Percentiles rank a stretch among this genome's conserved stretches.
These are phyloP conservation scores for Drosophila cognata DNA, from an alignment of 2,888 invertebrate species.

Conservation along the genomic window DNA sequence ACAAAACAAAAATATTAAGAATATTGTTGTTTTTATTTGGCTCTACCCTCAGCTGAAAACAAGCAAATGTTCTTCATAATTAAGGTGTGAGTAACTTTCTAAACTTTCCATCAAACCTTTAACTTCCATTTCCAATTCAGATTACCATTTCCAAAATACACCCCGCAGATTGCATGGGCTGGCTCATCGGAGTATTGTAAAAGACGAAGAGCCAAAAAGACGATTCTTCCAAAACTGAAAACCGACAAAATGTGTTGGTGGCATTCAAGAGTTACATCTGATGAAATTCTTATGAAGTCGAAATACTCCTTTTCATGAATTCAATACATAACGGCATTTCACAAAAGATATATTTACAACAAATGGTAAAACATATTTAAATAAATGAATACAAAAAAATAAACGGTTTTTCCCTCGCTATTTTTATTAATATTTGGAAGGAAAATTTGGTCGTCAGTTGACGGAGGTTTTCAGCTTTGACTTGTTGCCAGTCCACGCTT, in stretches of 20 bases:
- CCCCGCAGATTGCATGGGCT: too few relatives aligned
- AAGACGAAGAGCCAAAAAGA: background rate
- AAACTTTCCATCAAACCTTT: background rate
- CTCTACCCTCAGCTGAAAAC: background rate
- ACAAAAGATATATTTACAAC: too few relatives aligned
- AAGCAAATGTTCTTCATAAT: background rate
- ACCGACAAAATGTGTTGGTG: background rate
- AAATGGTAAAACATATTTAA: background rate
- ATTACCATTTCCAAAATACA: background rate
- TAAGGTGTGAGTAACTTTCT: background rate
- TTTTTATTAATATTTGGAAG: background rate
- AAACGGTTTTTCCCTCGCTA: background rate
- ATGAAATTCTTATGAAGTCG: background rate
- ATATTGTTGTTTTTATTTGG: background rate
- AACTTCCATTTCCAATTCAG: background rate
- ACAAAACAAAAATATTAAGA: constrained; percentile 65
- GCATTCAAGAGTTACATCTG: background rate
- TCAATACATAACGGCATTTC: too few relatives aligned
- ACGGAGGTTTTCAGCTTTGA: background rate
- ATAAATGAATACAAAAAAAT: background rate
- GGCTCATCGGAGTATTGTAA: too few relatives aligned
- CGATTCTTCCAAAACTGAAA: background rate
- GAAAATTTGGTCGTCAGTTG: accelerated
- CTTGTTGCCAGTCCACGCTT: background rate
- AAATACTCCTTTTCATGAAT: too few relatives aligned